Evolutionary conservation across 2,113 vertebrate genomes (phyloP).

Genomic region (Dromiciops gliroides): DNA sequence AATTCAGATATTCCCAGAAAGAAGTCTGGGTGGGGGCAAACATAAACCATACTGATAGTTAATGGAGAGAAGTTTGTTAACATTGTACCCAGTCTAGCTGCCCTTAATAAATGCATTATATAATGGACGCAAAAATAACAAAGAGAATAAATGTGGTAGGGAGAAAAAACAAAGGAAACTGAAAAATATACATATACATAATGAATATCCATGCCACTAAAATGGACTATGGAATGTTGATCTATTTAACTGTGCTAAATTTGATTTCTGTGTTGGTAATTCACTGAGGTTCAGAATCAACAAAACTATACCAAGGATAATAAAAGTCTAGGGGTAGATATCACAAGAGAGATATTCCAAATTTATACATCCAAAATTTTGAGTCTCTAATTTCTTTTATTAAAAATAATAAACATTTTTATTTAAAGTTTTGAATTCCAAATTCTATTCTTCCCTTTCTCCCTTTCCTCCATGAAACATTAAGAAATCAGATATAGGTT

Average conservation of each 20-base stretch:
- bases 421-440: too few species aligned
- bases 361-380: too few species aligned
- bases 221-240: accelerated
- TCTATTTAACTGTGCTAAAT: too few species aligned
- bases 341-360: too few species aligned
- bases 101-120: neutral
- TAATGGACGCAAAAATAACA: neutral
- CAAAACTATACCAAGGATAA: too few species aligned
- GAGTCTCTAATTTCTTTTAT: too few species aligned
- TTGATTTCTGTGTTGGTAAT: neutral
- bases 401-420: too few species aligned
- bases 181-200: neutral
- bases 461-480: too few species aligned
- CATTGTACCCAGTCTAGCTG: neutral
- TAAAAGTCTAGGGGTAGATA: too few species aligned
- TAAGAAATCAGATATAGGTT: too few species aligned
- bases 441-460: too few species aligned
- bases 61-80: neutral
- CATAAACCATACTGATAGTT: neutral
- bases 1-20: neutral
- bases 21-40: neutral
- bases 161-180: neutral
- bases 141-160: neutral
- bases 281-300: neutral
- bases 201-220: accelerated